Conservation (phyloP, 2,113 vertebrate species). For the Ictalurus punctatus region DNA sequence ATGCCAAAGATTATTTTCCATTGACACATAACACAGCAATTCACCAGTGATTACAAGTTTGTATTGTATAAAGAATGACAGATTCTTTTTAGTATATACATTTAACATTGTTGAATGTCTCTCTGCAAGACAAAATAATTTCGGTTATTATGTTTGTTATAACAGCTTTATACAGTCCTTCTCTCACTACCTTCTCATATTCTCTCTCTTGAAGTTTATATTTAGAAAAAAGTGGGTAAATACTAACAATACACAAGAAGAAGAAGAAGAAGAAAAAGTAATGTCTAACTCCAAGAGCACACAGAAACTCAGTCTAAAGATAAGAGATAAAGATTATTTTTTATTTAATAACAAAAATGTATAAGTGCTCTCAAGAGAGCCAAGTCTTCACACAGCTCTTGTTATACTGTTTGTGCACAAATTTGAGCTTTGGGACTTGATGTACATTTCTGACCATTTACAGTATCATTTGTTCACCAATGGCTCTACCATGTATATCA, state of each 20-base stretch:
- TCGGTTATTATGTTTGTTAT: not conserved
- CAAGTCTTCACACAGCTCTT: not conserved
- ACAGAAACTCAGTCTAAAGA: not conserved
- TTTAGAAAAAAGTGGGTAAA: not conserved
- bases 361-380: not conserved
- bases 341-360: not conserved
- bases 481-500: no score
- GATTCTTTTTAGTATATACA: not conserved
- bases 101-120: not conserved
- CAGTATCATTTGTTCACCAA: not conserved
- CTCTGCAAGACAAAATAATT: not conserved
- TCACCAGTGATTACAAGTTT: not conserved
- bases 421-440: not conserved
- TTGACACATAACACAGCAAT: not conserved
- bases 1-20: not conserved
- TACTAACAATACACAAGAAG: not conserved
- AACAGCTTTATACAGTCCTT: not conserved
- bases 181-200: not conserved
- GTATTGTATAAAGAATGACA: not conserved
- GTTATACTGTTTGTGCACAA: not conserved
- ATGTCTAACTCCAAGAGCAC: not conserved
- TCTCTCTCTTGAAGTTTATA: not conserved
- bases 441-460: not conserved
- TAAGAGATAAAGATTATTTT: not conserved
- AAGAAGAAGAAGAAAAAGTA: not conserved